These are phyloP conservation scores for Cyphomyrus discorhynchus DNA, from an alignment of 2,113 vertebrate genomes.

Conservation along the genomic window DNA sequence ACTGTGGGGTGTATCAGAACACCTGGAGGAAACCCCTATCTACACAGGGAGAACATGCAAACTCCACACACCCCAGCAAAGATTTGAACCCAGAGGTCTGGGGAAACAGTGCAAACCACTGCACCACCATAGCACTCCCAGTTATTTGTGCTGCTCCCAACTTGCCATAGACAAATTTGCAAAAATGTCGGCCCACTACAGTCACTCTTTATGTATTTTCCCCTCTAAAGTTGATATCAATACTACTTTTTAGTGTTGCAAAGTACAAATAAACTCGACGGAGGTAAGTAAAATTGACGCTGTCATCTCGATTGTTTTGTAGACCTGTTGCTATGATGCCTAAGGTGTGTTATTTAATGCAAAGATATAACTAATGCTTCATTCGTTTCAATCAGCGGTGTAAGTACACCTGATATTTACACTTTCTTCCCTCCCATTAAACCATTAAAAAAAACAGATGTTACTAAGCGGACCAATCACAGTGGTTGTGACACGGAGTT, in stretches of 20 bases:
- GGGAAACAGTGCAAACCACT: too few relatives aligned
- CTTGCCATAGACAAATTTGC: not conserved
- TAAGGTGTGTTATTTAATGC: not conserved
- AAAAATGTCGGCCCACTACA: not conserved
- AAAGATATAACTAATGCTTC: not conserved
- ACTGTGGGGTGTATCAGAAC: too few relatives aligned
- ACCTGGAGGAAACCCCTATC: too few relatives aligned
- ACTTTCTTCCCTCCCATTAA: not conserved
- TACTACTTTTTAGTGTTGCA: not conserved
- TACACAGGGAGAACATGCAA: too few relatives aligned
- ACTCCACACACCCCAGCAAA: too few relatives aligned
- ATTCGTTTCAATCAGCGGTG: not conserved
- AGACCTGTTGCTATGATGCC: not conserved
- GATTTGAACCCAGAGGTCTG: too few relatives aligned
- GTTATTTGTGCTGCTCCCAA: not conserved
- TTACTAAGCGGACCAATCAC: not conserved
- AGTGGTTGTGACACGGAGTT: not conserved
- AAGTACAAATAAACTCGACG: not conserved
- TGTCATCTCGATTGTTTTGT: not conserved
- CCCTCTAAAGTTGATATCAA: not conserved
- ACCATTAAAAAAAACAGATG: not conserved
- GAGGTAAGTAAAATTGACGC: not conserved
- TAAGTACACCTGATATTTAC: not conserved
- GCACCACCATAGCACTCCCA: too few relatives aligned
- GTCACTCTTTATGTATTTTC: not conserved